Evolutionary conservation across 2,888 invertebrate genomes (phyloP).

Genomic region (Drosophila cyrtoloma): DNA sequence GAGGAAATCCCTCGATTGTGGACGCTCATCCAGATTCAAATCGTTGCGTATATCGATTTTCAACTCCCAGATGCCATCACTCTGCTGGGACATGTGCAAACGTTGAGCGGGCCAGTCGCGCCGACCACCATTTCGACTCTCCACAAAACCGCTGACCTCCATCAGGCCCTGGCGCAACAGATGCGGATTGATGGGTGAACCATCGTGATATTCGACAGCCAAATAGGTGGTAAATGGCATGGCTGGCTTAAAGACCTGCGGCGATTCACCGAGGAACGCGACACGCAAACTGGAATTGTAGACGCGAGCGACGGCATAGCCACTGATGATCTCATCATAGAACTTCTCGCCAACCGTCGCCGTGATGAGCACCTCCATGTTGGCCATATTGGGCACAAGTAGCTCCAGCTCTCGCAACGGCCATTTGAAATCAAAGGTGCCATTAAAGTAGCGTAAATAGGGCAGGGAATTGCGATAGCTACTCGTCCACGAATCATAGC

Average conservation of each 20-base stretch:
- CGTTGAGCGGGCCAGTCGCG: constrained; percentile 88
- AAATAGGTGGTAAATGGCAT: constrained; percentile 96
- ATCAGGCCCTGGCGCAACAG: constrained; percentile 89
- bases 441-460: constrained; percentile 93
- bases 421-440: constrained; percentile 94
- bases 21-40: constrained; percentile 86
- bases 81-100: constrained; percentile 88
- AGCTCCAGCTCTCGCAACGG: constrained; percentile 90
- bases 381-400: constrained; percentile 87
- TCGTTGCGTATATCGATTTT: constrained; percentile 91
- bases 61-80: constrained; percentile 93
- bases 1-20: constrained; percentile 88
- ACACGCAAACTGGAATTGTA: constrained; percentile 94
- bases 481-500: constrained; percentile 82
- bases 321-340: constrained; percentile 92
- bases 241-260: constrained; percentile 97
- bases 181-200: constrained; percentile 90
- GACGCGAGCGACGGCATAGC: constrained; percentile 94
- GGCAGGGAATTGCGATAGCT: constrained; percentile 88
- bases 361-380: constrained; percentile 92
- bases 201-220: constrained; percentile 96
- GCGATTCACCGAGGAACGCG: constrained; percentile 94
- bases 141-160: constrained; percentile 88
- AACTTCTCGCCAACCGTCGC: constrained; percentile 95
- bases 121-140: constrained; percentile 88